Evolutionary conservation across 2,113 vertebrate genomes (phyloP).

Genomic region (Ceuthmochares aereus): DNA sequence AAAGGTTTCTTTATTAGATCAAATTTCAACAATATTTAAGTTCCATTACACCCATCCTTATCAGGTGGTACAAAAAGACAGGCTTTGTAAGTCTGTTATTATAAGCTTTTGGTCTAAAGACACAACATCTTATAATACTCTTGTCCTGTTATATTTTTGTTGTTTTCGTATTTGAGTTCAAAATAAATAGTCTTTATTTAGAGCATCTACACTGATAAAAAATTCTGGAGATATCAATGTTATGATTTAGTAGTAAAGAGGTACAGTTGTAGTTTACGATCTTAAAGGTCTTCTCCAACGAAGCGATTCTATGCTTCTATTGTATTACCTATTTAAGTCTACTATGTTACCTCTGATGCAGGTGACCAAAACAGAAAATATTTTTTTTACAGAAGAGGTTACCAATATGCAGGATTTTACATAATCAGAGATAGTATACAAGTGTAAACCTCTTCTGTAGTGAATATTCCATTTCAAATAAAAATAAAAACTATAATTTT

Average conservation of each 20-base stretch:
- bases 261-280: too few relatives aligned
- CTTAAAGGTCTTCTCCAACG: too few relatives aligned
- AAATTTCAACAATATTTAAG: not conserved
- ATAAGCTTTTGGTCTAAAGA: not conserved
- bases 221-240: not conserved
- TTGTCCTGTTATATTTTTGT: not conserved
- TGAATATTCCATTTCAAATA: not conserved
- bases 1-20: not conserved
- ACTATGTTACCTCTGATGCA: not conserved
- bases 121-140: not conserved
- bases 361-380: not conserved
- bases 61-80: not conserved
- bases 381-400: not conserved
- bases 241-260: too few relatives aligned
- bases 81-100: not conserved
- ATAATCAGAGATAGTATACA: not conserved
- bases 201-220: not conserved
- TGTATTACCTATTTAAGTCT: not conserved
- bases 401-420: not conserved
- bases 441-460: not conserved
- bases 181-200: not conserved
- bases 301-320: too few relatives aligned
- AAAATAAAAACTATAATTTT: not conserved
- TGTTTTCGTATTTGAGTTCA: not conserved
- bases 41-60: not conserved